Evolutionary conservation across 2,888 invertebrate genomes (phyloP).

Genomic region (Apoderus coryli): DNA sequence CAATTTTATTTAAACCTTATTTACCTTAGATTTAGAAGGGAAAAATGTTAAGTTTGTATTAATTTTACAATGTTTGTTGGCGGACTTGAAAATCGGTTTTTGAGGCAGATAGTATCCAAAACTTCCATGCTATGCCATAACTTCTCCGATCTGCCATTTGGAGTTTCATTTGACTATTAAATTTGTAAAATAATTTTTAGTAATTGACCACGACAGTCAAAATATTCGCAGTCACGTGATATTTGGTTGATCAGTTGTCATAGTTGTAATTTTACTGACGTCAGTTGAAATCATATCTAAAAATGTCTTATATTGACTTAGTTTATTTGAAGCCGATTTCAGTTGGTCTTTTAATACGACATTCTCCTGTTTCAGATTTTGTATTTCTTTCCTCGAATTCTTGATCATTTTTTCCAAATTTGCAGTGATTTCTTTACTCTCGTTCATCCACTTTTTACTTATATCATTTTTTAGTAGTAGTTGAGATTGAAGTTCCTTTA

Average conservation of each 20-base stretch:
- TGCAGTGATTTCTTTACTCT: slow-evolving; percentile 44
- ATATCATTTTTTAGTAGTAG: slow-evolving; percentile 43
- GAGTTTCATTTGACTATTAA: no score
- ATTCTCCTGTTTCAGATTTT: slow-evolving; percentile 33
- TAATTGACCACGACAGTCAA: no score
- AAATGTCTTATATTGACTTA: slow-evolving; percentile 20
- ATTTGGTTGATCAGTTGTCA: slow-evolving; percentile 9
- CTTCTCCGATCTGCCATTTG: no score
- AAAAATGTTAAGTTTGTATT: no score
- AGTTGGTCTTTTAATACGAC: slow-evolving; percentile 31
- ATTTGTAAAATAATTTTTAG: no score
- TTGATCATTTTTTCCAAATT: slow-evolving; percentile 45
- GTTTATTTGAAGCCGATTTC: slow-evolving; percentile 23
- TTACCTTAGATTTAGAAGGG: no score
- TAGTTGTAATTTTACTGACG: slow-evolving; percentile 17
- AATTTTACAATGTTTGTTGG: no score
- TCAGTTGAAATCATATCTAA: slow-evolving; percentile 19
- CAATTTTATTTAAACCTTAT: no score
- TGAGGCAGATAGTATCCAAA: no score
- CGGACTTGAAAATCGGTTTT: no score
- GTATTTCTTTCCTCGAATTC: slow-evolving; percentile 40
- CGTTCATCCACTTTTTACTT: slow-evolving; percentile 47
- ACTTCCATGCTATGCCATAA: no score
- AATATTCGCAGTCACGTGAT: no score
- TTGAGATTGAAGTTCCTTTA: slow-evolving; percentile 43